Evolutionary conservation across 2,888 invertebrate genomes (phyloP).

Genomic region (Pecten maximus): DNA sequence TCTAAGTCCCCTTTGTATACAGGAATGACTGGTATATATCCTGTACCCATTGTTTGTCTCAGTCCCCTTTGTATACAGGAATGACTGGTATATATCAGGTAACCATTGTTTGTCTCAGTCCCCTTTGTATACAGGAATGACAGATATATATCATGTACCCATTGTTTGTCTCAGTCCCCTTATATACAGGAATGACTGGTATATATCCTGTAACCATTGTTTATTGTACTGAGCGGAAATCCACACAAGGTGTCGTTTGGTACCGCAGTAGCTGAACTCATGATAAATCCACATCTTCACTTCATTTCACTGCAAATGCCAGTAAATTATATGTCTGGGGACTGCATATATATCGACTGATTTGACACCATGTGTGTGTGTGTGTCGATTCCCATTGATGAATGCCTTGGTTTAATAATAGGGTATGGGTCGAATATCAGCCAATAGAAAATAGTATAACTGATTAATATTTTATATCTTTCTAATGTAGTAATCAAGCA

Average conservation of each 20-base stretch:
- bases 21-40: too few relatives aligned
- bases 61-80: too few relatives aligned
- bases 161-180: too few relatives aligned
- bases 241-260: background rate
- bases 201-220: too few relatives aligned
- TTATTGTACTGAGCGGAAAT: background rate
- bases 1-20: too few relatives aligned
- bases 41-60: too few relatives aligned
- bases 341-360: background rate
- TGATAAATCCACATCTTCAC: background rate
- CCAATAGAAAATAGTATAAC: background rate
- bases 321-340: background rate
- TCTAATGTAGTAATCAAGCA: background rate
- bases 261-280: background rate
- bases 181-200: too few relatives aligned
- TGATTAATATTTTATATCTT: background rate
- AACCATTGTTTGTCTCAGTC: too few relatives aligned
- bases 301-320: background rate
- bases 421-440: background rate
- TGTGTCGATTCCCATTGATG: slow-evolving; percentile 26
- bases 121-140: too few relatives aligned
- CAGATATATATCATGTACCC: too few relatives aligned
- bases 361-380: background rate
- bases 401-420: background rate
- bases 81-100: too few relatives aligned